Conservation (phyloP, 1,140 invertebrate genomes). For the Contarinia nasturtii region DNA sequence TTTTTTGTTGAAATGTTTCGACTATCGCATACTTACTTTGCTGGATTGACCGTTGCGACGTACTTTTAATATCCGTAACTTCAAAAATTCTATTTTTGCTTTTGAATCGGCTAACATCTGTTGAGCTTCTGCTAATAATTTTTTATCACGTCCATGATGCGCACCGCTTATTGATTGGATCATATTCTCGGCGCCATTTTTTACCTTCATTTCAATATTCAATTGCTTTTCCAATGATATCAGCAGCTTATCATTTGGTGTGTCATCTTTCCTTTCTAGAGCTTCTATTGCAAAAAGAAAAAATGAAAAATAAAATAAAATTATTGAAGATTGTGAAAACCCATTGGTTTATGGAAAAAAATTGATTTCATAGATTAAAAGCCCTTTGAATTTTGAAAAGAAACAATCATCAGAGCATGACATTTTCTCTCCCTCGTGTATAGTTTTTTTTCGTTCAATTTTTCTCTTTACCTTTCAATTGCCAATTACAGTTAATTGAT, state of each 20-base stretch:
- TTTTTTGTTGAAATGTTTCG: too few relatives aligned
- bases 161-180: conserved; percentile 76
- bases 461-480: too few relatives aligned
- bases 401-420: too few relatives aligned
- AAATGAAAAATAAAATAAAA: neutral
- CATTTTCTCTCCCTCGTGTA: too few relatives aligned
- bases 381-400: too few relatives aligned
- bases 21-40: conserved; percentile 30
- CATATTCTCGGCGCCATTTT: conserved; percentile 97
- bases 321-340: neutral
- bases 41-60: conserved; percentile 43
- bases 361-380: too few relatives aligned
- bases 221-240: conserved; percentile 84
- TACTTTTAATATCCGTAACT: conserved; percentile 81
- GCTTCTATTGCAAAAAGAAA: neutral
- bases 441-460: too few relatives aligned
- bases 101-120: conserved; percentile 94
- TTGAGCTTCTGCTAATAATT: conserved; percentile 84
- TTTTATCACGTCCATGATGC: conserved; percentile 75
- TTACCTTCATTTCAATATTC: conserved; percentile 92
- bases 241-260: conserved; percentile 47
- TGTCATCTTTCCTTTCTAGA: conserved; percentile 21
- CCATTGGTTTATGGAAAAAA: too few relatives aligned
- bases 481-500: too few relatives aligned
- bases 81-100: conserved; percentile 92